Base-by-base conservation (phyloP, 2,797 vertebrate species). In the Falco peregrinus region DNA sequence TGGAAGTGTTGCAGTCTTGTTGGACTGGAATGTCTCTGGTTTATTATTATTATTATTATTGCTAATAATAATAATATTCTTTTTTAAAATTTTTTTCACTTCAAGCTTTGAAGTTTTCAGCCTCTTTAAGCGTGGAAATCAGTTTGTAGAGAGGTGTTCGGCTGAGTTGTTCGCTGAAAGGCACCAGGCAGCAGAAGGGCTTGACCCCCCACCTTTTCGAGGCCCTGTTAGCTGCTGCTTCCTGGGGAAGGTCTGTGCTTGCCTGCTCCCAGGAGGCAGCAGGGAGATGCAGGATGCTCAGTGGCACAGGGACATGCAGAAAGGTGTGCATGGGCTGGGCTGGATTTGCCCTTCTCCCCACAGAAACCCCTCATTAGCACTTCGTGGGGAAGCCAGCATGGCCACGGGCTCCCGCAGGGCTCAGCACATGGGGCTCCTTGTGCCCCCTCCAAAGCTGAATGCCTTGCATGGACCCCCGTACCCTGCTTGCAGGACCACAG, bases 51-150 rank as follows among this genome's bases (percentile, higher is more conserved):
- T 93, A 56, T 57, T 37, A 37, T 67, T 70, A 51, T 59, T 75
- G 14, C 41, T 41, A 41, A 41, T 41, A 41, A 41, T 41, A 41
- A 41, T 41, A 41, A 17, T 74, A 5, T 89, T 93, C 37, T 37
- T 48, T 14, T 15, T 39, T 5, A 39, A 39, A 39, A 39, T 20
- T 39, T 92, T 87, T 73, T 76, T 54, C 69, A 84, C 69, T 89
- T 45, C 56, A 29, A 61, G 56, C 89, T 95, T 95, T 94, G 90
- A 95, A 96, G 89, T 92, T 96, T 76, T 64, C 76, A 71, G 28
- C 45, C 69, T 91, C 57, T 92, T 95, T 31, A 13, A 73, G 96
- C 2, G 0, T 87, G 84, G 90, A 96, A 96, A 96, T 91, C 3
- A 0, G 67, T 96, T 88, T 93, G 88, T 57, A 37, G 83, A 39